Base-by-base conservation (phyloP, 2,113 vertebrate species). In the human (Homo sapiens) region DNA sequence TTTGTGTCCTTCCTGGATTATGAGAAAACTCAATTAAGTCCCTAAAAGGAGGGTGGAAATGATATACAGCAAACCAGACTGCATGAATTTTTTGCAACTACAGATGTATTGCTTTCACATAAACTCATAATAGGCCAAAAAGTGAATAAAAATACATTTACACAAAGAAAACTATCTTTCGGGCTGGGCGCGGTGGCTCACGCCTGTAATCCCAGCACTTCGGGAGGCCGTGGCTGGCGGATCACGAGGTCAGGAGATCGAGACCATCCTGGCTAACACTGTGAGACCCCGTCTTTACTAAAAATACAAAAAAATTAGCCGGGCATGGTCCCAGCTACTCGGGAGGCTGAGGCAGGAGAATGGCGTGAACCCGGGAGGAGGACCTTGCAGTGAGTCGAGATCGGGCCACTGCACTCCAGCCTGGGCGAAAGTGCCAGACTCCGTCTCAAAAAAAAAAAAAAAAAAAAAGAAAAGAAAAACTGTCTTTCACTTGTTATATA, bases 41-140 rank as follows among this genome's bases (percentile, higher is more conserved):
- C 80, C 61, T 83, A 30, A 27, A 30, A 90, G 50, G 43, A 43
- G 50, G 2, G 90, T 86, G 27, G 61, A 6, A 43, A 82, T 8
- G 4, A 52, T 84, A 50, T 43, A 0, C 0, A 70, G 73, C 22
- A 95, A 95, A 78, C 2, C 35, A 43, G 12, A 6, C 57, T 90
- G 48, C 30, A 18, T 94, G 96, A 93, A 92, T 64, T 1, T 55
- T 90, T 97, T 82, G 72, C 76, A 90, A 61, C 25, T 92, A 23
- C 70, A 91, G 43, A 5, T 3, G 11, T 68, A 43, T 50, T 73
- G 59, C 55, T 88, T 97, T 81, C 84, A 11, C 52, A 70, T 76
- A 80, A 85, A 70, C 27, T 86, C 3, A 94, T 95, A 96, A 88
- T n/a, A 94, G 48, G 86, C 78, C 61, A 87, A 97, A 93, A 43